phyloP scores from a whole-genome alignment of 2,888 invertebrate genomes.

The Azorinus chamasolen region DNA sequence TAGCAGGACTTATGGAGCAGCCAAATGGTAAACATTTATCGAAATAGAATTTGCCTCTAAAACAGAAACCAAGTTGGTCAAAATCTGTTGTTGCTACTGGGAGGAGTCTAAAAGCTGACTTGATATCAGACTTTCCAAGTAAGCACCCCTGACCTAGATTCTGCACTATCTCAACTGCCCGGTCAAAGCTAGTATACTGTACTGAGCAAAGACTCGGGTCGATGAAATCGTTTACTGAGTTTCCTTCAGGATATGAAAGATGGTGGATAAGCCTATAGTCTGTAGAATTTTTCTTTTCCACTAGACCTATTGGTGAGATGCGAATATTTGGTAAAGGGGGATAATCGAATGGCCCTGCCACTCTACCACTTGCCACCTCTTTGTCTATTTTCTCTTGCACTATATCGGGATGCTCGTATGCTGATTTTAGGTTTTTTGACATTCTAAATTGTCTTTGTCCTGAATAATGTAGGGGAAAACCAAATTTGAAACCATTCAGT shows the following conservation, averaged over 20 bases:
- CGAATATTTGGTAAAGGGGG: constrained; percentile 18
- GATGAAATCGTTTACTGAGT: constrained; percentile 26
- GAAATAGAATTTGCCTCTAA: constrained; percentile 28
- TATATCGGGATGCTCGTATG: neutral
- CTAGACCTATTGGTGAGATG: constrained; percentile 39
- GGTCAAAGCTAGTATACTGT: constrained; percentile 38
- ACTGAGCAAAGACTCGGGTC: constrained; percentile 27
- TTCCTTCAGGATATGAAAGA: constrained; percentile 11
- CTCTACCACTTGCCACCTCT: constrained; percentile 27
- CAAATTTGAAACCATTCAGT: constrained; percentile 11
- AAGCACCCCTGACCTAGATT: constrained; percentile 11
- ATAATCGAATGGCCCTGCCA: constrained; percentile 36
- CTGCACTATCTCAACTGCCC: constrained; percentile 26
- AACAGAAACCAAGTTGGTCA: constrained; percentile 32
- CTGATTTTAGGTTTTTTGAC: constrained; percentile 30
- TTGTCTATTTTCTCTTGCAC: constrained; percentile 31
- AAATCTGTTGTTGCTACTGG: constrained; percentile 28
- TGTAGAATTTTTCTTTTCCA: constrained; percentile 29
- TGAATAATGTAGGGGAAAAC: constrained; percentile 27
- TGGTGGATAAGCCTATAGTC: constrained; percentile 18
- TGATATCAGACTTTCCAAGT: constrained; percentile 41
- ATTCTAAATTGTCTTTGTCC: constrained; percentile 13
- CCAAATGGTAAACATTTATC: constrained; percentile 47
- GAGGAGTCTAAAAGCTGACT: constrained; percentile 44
- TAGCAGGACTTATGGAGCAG: constrained; percentile 22